A percentile compares a stretch with the other conserved stretches of the same genome.
These are phyloP conservation scores for Pluvianellus socialis DNA, from an alignment of 2,113 vertebrate species.

Conservation along the genomic window DNA sequence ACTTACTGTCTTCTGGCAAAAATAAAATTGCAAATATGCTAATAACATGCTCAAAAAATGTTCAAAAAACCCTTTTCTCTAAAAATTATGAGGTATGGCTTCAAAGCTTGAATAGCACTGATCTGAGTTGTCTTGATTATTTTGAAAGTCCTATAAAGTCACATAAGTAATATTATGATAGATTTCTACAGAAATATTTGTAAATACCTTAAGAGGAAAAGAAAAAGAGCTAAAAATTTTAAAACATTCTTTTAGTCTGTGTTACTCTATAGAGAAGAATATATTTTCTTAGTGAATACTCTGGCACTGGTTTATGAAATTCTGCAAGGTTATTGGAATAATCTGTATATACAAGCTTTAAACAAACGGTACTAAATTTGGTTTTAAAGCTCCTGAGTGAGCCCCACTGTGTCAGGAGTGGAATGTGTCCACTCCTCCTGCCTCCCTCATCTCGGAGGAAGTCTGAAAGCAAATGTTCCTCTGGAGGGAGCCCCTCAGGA, in stretches of 20 bases:
- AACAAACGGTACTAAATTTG: background rate
- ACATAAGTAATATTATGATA: background rate
- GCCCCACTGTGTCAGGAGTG: background rate
- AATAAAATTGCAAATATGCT: background rate
- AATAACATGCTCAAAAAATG: background rate
- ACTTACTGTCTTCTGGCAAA: background rate
- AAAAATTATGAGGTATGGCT: background rate
- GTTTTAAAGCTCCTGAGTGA: background rate
- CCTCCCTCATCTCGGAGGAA: background rate
- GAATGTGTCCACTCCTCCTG: conserved; percentile 31
- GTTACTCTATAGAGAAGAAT: background rate
- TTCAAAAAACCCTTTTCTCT: background rate
- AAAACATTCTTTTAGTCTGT: background rate
- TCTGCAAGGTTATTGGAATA: background rate
- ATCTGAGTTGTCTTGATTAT: background rate
- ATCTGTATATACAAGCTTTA: background rate
- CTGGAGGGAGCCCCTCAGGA: conserved; percentile 51
- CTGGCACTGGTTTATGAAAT: background rate
- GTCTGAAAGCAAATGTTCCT: background rate
- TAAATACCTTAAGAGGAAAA: background rate
- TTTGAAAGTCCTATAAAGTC: background rate
- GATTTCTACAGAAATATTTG: background rate
- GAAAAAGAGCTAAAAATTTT: background rate
- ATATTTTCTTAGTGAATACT: background rate
- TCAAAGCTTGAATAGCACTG: background rate